phyloP scores from a whole-genome alignment of 1,140 invertebrate species.

The Panagrolaimus sp. region DNA sequence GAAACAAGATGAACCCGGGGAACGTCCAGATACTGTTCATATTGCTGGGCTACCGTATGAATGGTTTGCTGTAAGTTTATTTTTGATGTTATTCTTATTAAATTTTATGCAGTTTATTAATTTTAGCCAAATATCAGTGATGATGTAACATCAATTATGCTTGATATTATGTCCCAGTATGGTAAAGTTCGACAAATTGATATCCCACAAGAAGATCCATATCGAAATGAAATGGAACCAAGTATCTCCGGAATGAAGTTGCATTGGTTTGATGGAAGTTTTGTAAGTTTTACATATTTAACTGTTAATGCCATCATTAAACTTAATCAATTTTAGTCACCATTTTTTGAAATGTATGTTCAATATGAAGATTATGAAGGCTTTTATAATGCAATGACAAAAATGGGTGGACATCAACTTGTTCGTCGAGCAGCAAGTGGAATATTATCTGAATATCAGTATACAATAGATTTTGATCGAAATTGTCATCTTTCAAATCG shows the following conservation, averaged over 20 bases:
- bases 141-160: slow-evolving; percentile 5
- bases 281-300: background rate
- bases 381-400: slow-evolving; percentile 8
- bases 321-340: background rate
- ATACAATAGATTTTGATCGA: slow-evolving; percentile 2
- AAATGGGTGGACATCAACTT: background rate
- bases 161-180: background rate
- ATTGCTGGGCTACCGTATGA: slow-evolving; percentile 6
- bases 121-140: slow-evolving; percentile 6
- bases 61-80: slow-evolving; percentile 12
- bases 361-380: slow-evolving; percentile 11
- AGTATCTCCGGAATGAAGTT: background rate
- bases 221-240: background rate
- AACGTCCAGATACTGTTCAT: slow-evolving; percentile 2
- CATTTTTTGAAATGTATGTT: slow-evolving; percentile 12
- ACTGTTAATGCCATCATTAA: background rate
- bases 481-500: slow-evolving; percentile 1
- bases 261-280: slow-evolving; percentile 10
- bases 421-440: background rate
- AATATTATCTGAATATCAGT: slow-evolving; percentile 8
- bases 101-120: background rate
- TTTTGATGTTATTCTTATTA: background rate
- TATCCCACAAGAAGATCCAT: slow-evolving; percentile 11
- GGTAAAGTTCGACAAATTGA: slow-evolving; percentile 14
- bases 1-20: slow-evolving; percentile 10